Conservation (phyloP, 2,797 vertebrate genomes). For the Strix occidentalis region DNA sequence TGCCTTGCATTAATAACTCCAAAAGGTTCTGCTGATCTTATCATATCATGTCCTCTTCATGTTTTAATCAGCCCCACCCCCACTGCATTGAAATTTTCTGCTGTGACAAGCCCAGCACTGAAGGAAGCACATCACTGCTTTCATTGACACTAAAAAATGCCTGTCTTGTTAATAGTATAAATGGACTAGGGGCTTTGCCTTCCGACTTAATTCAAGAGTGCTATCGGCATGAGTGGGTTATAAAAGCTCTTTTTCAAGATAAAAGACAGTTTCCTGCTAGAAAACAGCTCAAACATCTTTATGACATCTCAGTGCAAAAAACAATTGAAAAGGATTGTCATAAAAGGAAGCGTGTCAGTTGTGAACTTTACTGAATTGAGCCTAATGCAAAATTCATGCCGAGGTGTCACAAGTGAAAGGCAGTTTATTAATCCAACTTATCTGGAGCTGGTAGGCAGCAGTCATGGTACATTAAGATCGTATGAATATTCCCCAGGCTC, state of each 20-base stretch:
- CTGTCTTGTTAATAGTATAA: slow-evolving; percentile 57
- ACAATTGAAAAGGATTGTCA: slow-evolving; percentile 47
- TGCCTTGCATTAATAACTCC: background rate
- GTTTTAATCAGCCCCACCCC: slow-evolving; percentile 21
- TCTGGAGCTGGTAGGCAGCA: slow-evolving; percentile 36
- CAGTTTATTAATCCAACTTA: slow-evolving; percentile 59
- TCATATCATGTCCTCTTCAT: background rate
- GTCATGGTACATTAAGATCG: slow-evolving; percentile 1
- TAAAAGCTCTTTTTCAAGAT: slow-evolving; percentile 59
- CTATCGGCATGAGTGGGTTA: slow-evolving; percentile 27
- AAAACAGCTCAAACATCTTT: slow-evolving; percentile 33
- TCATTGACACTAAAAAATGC: slow-evolving; percentile 32
- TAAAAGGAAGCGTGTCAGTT: slow-evolving; percentile 50
- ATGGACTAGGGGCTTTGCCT: slow-evolving; percentile 40
- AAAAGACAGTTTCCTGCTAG: slow-evolving; percentile 49
- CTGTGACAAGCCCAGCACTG: background rate
- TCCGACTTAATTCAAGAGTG: slow-evolving; percentile 45
- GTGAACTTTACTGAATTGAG: slow-evolving; percentile 64
- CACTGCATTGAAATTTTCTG: background rate
- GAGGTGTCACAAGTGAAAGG: slow-evolving; percentile 48
- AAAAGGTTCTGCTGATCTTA: slow-evolving; percentile 9
- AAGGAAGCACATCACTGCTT: background rate
- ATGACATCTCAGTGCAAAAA: slow-evolving; percentile 40
- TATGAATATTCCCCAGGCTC: slow-evolving; percentile 34
- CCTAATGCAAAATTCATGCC: slow-evolving; percentile 68